Evolutionary conservation across 2,888 invertebrate genomes (phyloP), one percentile per base, ranked within the genome.

Genomic region (Leptinotarsa rubiginosa): DNA sequence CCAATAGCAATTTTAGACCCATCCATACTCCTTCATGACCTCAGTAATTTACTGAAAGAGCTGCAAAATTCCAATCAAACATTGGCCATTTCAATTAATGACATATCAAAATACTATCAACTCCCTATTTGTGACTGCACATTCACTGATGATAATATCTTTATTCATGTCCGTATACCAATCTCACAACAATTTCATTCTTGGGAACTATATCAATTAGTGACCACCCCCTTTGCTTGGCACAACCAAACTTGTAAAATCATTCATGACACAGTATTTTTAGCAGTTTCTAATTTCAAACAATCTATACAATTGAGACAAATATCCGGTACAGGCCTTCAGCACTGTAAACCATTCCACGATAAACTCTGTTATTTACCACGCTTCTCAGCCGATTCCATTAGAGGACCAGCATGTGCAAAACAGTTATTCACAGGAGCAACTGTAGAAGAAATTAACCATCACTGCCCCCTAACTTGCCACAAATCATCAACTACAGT

Each of bases 171-270:
- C 1, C 65, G 71, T 41, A 67, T 79, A 3, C 79, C 79, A n/a
- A 72, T 78, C 18, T 69, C 31, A 2, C 69, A 72, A 64, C 41
- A 18, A 13, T 18, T 22, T 2, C 12, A 67, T 15, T 52, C 52
- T 13, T 76, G 79, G 79, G 67, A 75, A 68, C 49, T 78, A 13
- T 74, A 52, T 41, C 75, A 79, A 70, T 65, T 80, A n/a, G 62
- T 74, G 4, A 74, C 77, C 12, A 74, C 72, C 16, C 80, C 78
- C n/a, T 80, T 80, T 69, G 76, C 76, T 31, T 78, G 80, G 80
- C 22, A 77, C 7, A 78, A 77, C 67, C 67, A 78, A 62, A 78
- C 77, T 0, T 80, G 78, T 62, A 52, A 64, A 20, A 75, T 80
- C 7, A 59, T 65, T 65, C 79, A 79, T 15, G 71, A 52, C 5